Base-by-base conservation (phyloP, 2,888 invertebrate genomes). In the Scrobipalpa costella region DNA sequence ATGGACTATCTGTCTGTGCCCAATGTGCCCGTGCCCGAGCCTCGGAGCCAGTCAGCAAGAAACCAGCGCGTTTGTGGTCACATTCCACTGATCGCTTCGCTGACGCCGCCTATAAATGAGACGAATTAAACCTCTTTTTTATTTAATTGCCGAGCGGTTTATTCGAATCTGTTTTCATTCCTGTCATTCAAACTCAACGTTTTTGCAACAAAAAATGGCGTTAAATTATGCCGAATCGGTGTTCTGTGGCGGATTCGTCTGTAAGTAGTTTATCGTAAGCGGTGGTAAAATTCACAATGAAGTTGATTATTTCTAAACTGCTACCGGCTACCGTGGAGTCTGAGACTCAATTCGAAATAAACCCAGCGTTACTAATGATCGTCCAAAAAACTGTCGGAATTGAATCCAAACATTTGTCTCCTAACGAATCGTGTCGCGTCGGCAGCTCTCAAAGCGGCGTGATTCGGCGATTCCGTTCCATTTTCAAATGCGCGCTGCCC, bases 331-430 rank as follows among this genome's bases (percentile, higher is more conserved):
- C 84, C 83, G 86, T 78, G 73, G 74, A 80, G 76, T 81, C 76
- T 77, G 75, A 83, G 75, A 79, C 76, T 79, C 76, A 86, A 83
- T 76, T 77, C 79, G 82, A 76, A 78, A 81, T 85, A 85, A 86
- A 85, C 80, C 81, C 77, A 83, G 85, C 89, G 85, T 86, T 79
- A 88, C 91, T 89, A 90, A 91, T 89, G 83, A 85, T 76, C 69
- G 57, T 65, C 69, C 70, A 81, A 88, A 90, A 89, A 88, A 86
- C 75, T 78, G 70, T 80, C 78, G 84, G 86, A 88, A 90, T 89
- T 90, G 90, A 90, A 90, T 90, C 82, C 84, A 88, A 90, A 90
- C 90, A 90, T 90, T 91, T 91, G 90, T 90, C 88, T 91, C 88
- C 75, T 90, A 91, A 91, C 90, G 90, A 90, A 90, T 90, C 90